Evolutionary conservation across 1,140 invertebrate species (phyloP), one percentile per base, ranked within the genome.

Genomic region (Monochamus saltuarius): DNA sequence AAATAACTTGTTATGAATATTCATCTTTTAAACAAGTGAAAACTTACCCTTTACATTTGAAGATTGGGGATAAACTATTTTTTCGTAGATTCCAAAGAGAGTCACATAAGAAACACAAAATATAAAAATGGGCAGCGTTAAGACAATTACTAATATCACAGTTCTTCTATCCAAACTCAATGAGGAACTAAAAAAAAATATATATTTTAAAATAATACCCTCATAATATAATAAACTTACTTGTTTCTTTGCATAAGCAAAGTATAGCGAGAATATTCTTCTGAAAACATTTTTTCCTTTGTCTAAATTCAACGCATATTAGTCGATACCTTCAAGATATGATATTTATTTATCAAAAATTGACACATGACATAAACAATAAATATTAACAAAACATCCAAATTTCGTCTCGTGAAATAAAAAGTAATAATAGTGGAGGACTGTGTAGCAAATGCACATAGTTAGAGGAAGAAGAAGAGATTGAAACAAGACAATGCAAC

Each of bases 21-120:
- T 13, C 8, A 40, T 52, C n/a, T 43, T 22, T 53, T 40, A 17
- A 1, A 14, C 40, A 54, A 34, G 47, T 39, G 6, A 42, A n/a
- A 45, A 56, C 13, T 34, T 40, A 49, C 52, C 54, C 34, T 54
- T 55, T 14, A 59, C 59, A 14, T 37, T 16, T n/a, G 16, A 14
- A 11, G 42, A 39, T 50, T 61, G 62, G 4, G 68, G 68, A 55
- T 65, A 69, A 19, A 63, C 35, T 1, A 67, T 40, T 38, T 52
- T 65, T 42, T 62, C 57, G 50, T 69, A 65, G 38, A 58, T 61
- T 11, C 63, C 66, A 59, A 67, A 65, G n/a, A 69, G 38, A 13
- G 65, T 51, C 58, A 60, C 62, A 49, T 69, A 67, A 54, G 59
- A 55, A 17, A 62, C 62, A 61, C 59, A 69, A 47, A 65, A 69